Evolutionary conservation across 2,888 invertebrate species (phyloP).

Genomic region (Melanostoma scalare): DNA sequence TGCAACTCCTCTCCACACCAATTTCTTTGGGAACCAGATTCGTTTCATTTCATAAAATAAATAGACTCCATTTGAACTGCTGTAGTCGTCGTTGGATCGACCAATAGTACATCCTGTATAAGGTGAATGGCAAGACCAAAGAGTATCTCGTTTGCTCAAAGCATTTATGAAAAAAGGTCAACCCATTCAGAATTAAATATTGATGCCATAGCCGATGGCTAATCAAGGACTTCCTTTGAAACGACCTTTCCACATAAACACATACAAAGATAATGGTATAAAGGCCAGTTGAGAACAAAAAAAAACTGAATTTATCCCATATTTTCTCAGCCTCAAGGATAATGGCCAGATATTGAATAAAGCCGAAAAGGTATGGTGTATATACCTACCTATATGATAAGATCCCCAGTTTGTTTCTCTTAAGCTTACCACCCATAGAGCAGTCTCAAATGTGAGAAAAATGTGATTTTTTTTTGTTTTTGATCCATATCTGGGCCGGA

Average conservation of each 20-base stretch:
- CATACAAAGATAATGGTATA: slow-evolving; percentile 4
- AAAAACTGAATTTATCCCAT: slow-evolving; percentile 57
- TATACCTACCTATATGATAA: slow-evolving; percentile 29
- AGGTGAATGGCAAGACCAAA: slow-evolving; percentile 26
- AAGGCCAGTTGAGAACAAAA: slow-evolving; percentile 35
- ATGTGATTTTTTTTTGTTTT: slow-evolving; percentile 66
- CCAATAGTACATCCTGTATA: slow-evolving; percentile 22
- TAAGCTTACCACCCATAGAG: slow-evolving; percentile 48
- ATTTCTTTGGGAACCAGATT: neutral
- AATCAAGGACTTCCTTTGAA: slow-evolving; percentile 65
- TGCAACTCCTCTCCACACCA: neutral
- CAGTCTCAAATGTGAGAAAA: slow-evolving; percentile 60
- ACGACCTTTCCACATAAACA: slow-evolving; percentile 32
- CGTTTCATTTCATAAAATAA: slow-evolving; percentile 67
- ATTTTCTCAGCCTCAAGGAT: slow-evolving; percentile 63
- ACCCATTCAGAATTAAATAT: slow-evolving; percentile 72
- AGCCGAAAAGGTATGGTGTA: slow-evolving; percentile 54
- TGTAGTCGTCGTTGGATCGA: slow-evolving; percentile 3
- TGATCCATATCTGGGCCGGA: slow-evolving; percentile 15
- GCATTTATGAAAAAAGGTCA: slow-evolving; percentile 72
- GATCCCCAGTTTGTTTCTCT: slow-evolving; percentile 4
- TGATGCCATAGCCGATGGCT: slow-evolving; percentile 70
- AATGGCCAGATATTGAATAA: slow-evolving; percentile 67
- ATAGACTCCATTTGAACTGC: slow-evolving; percentile 48
- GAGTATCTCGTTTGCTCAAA: slow-evolving; percentile 57